phyloP scores from a whole-genome alignment of 2,888 invertebrate genomes.

The Bedellia somnulentella region DNA sequence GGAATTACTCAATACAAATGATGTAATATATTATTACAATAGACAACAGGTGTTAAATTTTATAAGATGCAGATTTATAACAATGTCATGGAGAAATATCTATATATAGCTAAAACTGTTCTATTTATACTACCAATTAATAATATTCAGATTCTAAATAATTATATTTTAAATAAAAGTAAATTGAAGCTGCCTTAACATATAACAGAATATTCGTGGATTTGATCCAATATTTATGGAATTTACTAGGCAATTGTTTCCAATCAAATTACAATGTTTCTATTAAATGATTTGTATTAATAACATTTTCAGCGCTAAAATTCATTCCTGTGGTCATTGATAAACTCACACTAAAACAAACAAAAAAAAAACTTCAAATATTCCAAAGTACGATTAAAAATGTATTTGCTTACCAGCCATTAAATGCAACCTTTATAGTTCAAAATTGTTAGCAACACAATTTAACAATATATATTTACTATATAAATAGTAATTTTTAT shows the following conservation, averaged over 20 bases:
- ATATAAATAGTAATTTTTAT: conserved; percentile 11
- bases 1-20: conserved; percentile 55
- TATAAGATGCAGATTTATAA: conserved; percentile 50
- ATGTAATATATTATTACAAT: conserved; percentile 53
- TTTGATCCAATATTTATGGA: conserved; percentile 28
- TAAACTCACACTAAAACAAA: no score
- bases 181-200: no score
- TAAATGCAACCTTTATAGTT: background rate
- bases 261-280: conserved; percentile 53
- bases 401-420: background rate
- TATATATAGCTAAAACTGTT: conserved; percentile 23
- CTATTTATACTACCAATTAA: conserved; percentile 12
- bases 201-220: no score
- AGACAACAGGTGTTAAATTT: conserved; percentile 51
- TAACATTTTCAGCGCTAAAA: no score
- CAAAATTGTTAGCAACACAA: background rate
- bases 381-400: background rate
- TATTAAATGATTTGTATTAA: conserved; percentile 8
- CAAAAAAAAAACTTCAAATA: conserved; percentile 1
- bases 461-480: background rate
- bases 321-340: no score
- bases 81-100: conserved; percentile 52
- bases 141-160: conserved; percentile 17
- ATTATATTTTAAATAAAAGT: conserved; percentile 29
- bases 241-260: conserved; percentile 25